Evolutionary conservation across 2,888 invertebrate genomes (phyloP), one percentile per base, ranked within the genome.

Genomic region (Unio delphinus): DNA sequence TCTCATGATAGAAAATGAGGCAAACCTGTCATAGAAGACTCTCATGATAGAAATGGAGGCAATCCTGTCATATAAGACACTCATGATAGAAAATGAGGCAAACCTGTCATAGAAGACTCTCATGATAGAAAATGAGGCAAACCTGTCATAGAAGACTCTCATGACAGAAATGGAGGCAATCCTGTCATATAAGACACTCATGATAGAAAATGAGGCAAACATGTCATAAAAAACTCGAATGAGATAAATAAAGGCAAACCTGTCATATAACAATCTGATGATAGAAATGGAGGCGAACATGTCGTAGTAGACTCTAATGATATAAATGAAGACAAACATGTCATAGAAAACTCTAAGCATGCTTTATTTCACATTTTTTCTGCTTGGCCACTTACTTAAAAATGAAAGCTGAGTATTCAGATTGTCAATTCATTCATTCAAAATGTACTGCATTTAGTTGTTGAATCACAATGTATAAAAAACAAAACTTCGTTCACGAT

Each of bases 401-500:
- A 67, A 58, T 34, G 57, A 28, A 55, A 75, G 57, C 23, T 66
- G 61, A 20, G n/a, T 18, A 59, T 67, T 66, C 28, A 72, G 45
- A 73, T 67, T 70, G 34, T 72, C 69, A 23, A 72, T 67, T 71
- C 75, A 75, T 30, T 18, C 58, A 61, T 75, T 75, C 7, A 70
- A 65, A 28, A 75, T 58, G 20, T 55, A n/a, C 61, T 56, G 54
- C 72, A 73, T n/a, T 73, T 68, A 54, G 65, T 55, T 15, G 62
- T 58, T 30, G 67, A 71, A 57, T 73, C 61, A 56, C 62, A 59
- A 55, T 71, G 71, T 55, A 71, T 61, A 54, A 7, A 23, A 20
- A 70, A 73, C 30, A 73, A 68, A 56, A 73, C 66, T 23, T 71
- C 76, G 18, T 73, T 30, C 6, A 73, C 30, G 0, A 73, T 55